Base-by-base conservation (phyloP, 1,140 invertebrate species). In the Hylyphantes graminicola region DNA sequence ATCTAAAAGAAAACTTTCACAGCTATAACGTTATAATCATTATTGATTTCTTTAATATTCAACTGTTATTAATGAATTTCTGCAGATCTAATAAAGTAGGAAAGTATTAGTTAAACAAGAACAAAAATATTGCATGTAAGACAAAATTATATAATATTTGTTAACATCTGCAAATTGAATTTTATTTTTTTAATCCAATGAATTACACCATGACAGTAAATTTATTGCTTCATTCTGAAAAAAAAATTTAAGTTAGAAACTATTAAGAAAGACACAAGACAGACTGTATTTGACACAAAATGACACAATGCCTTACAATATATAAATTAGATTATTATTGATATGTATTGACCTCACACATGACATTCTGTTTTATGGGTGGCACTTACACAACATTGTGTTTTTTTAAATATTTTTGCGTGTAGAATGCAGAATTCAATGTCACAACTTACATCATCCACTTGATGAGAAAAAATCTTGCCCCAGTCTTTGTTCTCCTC, bases 381-480 rank as follows among this genome's bases (percentile, higher is more conserved):
- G 15, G 35, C 7, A 12, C 13, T 48, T 70, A 11, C 2, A 12
- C 51, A 3, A 50, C 3, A 70, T 54, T 48, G 13, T 21, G 8
- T 0, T 21, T 59, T 59, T 21, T 21, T 35, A 11, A 57, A 1
- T 0, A 35, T 11, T 13, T 57, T 50, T 67, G 35, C 13, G 15
- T 35, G 50, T 19, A 76, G 2, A 53, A 55, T 21, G 67, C 12
- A 15, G 21, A 64, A 64, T 55, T 7, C 19, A 19, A 13, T 35
- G 35, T 2, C 35, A 35, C 12, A 54, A 50, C 21, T n/a, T 80
- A 68, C 77, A 17, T 68, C 64, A 55, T 65, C 65, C 7, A 80
- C 65, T 70, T 80, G 12, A 80, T 80, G 77, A 48, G 15, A 35
- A 57, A 70, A 80, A 64, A 80, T 54, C 59, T 72, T 80, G 5